A percentile compares a stretch with the other conserved stretches of the same genome.
Conservation (phyloP, 2,797 vertebrate genomes). For the Hippoglossus hippoglossus region DNA sequence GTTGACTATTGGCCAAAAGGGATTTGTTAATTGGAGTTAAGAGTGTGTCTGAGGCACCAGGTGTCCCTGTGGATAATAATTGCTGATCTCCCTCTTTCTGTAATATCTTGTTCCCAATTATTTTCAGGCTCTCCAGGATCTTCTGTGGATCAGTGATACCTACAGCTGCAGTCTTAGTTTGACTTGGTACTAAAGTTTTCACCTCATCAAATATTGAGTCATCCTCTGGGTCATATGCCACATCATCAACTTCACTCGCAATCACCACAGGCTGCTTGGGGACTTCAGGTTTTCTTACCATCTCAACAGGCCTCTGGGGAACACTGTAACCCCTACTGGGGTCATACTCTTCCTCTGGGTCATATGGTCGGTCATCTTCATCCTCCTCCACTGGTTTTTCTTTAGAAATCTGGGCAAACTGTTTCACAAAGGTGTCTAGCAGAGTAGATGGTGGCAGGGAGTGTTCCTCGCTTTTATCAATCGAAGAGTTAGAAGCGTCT, state of each 20-base stretch:
- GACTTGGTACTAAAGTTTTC: conserved; percentile 84
- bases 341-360: conserved; percentile 97
- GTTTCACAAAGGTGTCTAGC: conserved; percentile 93
- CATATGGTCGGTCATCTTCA: conserved; percentile 96
- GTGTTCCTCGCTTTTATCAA: conserved; percentile 82
- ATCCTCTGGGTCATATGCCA: conserved; percentile 97
- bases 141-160: conserved; percentile 86
- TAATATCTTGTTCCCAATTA: conserved; percentile 89
- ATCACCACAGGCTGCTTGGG: conserved; percentile 71
- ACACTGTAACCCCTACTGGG: conserved; percentile 85
- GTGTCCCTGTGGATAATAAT: conserved; percentile 79
- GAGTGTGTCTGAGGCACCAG: conserved; percentile 84
- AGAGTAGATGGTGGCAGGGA: conserved; percentile 77
- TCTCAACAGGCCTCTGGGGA: conserved; percentile 71
- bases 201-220: conserved; percentile 97
- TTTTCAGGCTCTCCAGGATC: conserved; percentile 90
- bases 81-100: conserved; percentile 90
- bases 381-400: conserved; percentile 86
- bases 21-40: conserved; percentile 88
- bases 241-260: conserved; percentile 86
- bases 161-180: conserved; percentile 68
- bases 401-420: conserved; percentile 91
- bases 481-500: conserved; percentile 83
- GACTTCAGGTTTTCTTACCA: conserved; percentile 63
- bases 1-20: conserved; percentile 83